These are phyloP conservation scores for Paramormyrops kingsleyae DNA, from an alignment of 2,113 vertebrate genomes.

Conservation along the genomic window DNA sequence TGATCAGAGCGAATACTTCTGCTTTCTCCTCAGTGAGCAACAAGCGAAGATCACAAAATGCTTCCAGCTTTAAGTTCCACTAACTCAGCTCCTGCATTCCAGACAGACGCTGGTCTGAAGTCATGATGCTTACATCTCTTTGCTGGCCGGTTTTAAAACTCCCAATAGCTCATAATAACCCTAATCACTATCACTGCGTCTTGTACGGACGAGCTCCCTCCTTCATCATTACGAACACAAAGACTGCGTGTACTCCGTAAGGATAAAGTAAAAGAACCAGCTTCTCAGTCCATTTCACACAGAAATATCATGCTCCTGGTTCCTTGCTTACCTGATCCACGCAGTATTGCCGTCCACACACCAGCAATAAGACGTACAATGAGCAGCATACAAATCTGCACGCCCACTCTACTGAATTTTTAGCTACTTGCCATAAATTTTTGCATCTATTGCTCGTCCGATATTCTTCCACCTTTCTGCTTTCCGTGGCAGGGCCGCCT, in stretches of 20 bases:
- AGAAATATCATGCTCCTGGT: neutral
- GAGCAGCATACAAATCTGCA: neutral
- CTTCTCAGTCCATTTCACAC: neutral
- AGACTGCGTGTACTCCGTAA: neutral
- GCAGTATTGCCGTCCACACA: neutral
- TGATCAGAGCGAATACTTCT: neutral
- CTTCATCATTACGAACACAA: neutral
- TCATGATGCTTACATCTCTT: too few species aligned
- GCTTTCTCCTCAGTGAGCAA: neutral
- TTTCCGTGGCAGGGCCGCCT: neutral
- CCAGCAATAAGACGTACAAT: neutral
- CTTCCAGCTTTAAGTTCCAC: neutral
- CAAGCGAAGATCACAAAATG: neutral
- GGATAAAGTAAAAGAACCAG: neutral
- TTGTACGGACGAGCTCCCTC: neutral
- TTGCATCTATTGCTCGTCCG: neutral
- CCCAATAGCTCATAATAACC: neutral
- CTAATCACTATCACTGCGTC: neutral
- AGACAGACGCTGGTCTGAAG: neutral
- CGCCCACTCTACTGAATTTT: neutral
- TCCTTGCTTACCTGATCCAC: neutral
- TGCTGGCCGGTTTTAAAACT: neutral
- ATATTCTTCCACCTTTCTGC: neutral
- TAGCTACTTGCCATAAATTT: neutral
- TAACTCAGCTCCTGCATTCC: neutral